Base-by-base conservation (phyloP, 2,797 vertebrate species). In the Lutjanus campechanus region DNA sequence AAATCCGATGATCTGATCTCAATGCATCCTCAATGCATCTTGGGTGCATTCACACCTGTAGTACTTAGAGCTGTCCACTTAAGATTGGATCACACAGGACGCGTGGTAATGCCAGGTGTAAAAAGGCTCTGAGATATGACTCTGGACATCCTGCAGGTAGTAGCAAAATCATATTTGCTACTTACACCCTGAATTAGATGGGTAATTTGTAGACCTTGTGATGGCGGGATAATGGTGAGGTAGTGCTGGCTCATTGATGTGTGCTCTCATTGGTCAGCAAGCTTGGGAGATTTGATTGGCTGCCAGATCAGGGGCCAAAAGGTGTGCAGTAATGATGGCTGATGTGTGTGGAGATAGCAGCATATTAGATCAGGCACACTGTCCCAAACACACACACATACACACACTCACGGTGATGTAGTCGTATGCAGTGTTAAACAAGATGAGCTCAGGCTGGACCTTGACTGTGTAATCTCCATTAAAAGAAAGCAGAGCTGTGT, bases 391-490 rank as follows among this genome's bases (percentile, higher is more conserved):
- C 62, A 78, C 65, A 81, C 77, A 80, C 65, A 55, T 49, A 67
- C 71, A 64, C 73, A 64, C 59, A 20, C 62, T 17, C 46, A 40
- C 51, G 1, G 60, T 70, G 68, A 81, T 82, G 76, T 76, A 79
- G 79, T 50, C 44, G 71, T 66, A 75, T 56, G 70, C 0, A 0
- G 80, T 80, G 87, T 92, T 89, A 79, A 88, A 93, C 82, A 86
- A 93, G 91, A 90, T 92, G 93, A 89, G 91, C 76, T 88, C 84
- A 83, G 73, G 83, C 82, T 89, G 92, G 83, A 50, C 83, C 89
- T 89, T 81, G 85, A 84, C 85, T 91, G 81, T 83, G 59, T 79
- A 93, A 94, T 92, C 90, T 95, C 82, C 20, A 93, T 94, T 94
- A 94, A 91, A 94, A 92, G 79, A 86, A 92, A 86, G 88, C 79